These are phyloP conservation scores for Hippopotamyrus pictus DNA, from an alignment of 2,797 vertebrate genomes.

Conservation along the genomic window DNA sequence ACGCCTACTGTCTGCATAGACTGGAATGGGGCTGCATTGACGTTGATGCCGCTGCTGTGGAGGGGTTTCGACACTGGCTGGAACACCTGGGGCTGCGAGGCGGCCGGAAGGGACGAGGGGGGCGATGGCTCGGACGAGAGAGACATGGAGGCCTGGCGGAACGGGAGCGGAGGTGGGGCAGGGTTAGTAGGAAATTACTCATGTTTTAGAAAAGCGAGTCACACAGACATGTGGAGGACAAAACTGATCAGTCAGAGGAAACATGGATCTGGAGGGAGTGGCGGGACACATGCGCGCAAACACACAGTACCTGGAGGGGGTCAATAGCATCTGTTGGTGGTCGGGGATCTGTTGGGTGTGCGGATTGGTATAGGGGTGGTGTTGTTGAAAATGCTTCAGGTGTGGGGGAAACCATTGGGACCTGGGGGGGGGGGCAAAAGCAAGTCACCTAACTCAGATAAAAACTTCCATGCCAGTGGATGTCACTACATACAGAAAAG, in stretches of 20 bases:
- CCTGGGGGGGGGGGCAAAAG: slow-evolving; percentile 48
- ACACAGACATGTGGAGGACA: neutral
- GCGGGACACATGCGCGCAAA: neutral
- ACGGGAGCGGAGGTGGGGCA: neutral
- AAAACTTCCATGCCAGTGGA: neutral
- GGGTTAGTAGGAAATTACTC: neutral
- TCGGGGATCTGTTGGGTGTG: slow-evolving; percentile 78
- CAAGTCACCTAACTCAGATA: neutral
- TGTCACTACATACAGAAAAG: neutral
- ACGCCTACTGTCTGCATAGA: slow-evolving; percentile 91
- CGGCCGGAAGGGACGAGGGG: slow-evolving; percentile 72
- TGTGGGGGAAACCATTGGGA: slow-evolving; percentile 81
- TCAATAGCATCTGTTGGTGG: slow-evolving; percentile 81
- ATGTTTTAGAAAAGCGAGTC: neutral
- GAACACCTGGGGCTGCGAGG: slow-evolving; percentile 85
- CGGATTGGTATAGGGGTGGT: slow-evolving; percentile 81
- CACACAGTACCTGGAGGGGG: slow-evolving; percentile 75
- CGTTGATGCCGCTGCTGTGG: slow-evolving; percentile 93
- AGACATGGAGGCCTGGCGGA: slow-evolving; percentile 77
- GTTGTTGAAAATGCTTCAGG: slow-evolving; percentile 70
- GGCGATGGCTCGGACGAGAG: slow-evolving; percentile 82
- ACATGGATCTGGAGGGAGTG: neutral
- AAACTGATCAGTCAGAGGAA: neutral
- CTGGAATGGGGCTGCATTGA: slow-evolving; percentile 98
- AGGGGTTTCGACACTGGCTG: slow-evolving; percentile 87